A percentile compares a stretch with the other conserved stretches of the same genome.
Conservation (phyloP, 1,140 invertebrate species). For the Pantala flavescens region DNA sequence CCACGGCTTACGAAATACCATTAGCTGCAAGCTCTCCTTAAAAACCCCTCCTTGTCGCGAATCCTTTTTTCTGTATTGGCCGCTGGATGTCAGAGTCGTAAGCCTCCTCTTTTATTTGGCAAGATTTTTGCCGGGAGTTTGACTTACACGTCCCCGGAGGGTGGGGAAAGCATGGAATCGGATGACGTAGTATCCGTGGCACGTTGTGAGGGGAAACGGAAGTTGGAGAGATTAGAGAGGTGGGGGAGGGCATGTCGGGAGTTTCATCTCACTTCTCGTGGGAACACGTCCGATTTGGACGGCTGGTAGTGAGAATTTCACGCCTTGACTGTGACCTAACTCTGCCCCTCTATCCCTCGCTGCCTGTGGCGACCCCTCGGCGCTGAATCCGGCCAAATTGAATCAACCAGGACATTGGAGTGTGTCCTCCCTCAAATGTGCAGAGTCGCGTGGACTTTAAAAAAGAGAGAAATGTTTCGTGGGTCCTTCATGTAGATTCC, state of each 20-base stretch:
- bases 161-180: neutral
- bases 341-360: neutral
- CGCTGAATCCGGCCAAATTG: neutral
- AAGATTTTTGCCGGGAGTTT: too few species aligned
- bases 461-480: too few species aligned
- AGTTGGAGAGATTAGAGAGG: neutral
- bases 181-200: neutral
- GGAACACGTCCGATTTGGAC: neutral
- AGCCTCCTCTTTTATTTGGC: too few species aligned
- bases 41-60: too few species aligned
- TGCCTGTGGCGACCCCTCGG: too few species aligned
- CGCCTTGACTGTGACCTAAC: neutral
- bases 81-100: too few species aligned
- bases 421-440: neutral
- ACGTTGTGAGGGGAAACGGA: neutral
- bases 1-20: too few species aligned
- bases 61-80: too few species aligned
- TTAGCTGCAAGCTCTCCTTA: too few species aligned
- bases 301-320: conserved; percentile 4
- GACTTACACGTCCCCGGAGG: neutral
- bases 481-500: too few species aligned
- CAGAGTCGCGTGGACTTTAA: too few species aligned
- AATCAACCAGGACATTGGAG: conserved; percentile 1
- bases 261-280: neutral
- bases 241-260: neutral